Percentiles rank a stretch among this genome's conserved stretches.
phyloP scores from a whole-genome alignment of 1,140 invertebrate genomes.

The Drosophila sturtevanti region DNA sequence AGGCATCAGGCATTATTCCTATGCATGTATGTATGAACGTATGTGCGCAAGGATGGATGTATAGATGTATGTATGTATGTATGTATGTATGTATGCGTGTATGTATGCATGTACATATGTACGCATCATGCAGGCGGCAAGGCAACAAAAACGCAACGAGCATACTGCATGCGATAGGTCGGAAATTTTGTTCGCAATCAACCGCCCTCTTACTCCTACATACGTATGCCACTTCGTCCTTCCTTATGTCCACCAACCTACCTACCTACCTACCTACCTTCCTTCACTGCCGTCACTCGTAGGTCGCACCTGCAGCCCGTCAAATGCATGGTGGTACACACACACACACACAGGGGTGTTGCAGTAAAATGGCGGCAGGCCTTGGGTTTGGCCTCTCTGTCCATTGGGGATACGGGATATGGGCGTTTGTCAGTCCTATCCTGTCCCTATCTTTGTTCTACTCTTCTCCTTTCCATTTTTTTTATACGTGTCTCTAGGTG shows the following conservation, averaged over 20 bases:
- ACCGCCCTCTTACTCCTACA: constrained; percentile 7
- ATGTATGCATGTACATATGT: constrained; percentile 28
- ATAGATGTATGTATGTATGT: not conserved
- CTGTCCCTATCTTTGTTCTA: not conserved
- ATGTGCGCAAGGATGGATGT: not conserved
- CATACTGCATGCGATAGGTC: constrained; percentile 79
- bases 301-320: constrained; percentile 67
- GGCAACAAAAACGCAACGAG: constrained; percentile 67
- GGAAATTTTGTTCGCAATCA: constrained; percentile 75
- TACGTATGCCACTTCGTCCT: not conserved
- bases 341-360: constrained; percentile 33
- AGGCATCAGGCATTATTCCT: not conserved
- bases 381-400: constrained; percentile 51
- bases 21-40: not conserved
- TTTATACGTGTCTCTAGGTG: constrained; percentile 45
- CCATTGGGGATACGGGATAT: constrained; percentile 14
- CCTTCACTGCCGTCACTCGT: not conserved
- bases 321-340: constrained; percentile 60
- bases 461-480: not conserved
- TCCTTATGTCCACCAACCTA: no score
- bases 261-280: no score
- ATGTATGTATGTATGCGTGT: not conserved
- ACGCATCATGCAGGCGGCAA: constrained; percentile 36
- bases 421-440: constrained; percentile 27
- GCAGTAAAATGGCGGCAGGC: constrained; percentile 74